A percentile compares a stretch with the other conserved stretches of the same genome.
phyloP scores from a whole-genome alignment of 2,113 vertebrate species.

The Panthera leo region DNA sequence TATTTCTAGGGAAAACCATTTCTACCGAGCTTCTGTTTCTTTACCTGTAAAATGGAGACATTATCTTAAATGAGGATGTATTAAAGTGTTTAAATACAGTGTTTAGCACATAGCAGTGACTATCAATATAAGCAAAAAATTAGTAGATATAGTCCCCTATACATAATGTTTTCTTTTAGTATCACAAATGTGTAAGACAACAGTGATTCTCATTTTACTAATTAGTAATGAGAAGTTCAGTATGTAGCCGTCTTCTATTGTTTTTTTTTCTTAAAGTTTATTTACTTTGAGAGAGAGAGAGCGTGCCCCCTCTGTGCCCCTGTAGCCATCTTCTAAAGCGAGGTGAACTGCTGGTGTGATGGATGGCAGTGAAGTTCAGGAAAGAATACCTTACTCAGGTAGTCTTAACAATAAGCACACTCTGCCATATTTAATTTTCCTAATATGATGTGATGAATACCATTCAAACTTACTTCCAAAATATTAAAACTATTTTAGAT shows the following conservation, averaged over 20 bases:
- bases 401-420: not conserved
- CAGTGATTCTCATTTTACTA: constrained; percentile 21
- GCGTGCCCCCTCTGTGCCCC: too few relatives aligned
- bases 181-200: not conserved
- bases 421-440: not conserved
- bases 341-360: not conserved
- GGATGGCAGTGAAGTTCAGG: not conserved
- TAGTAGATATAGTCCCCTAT: not conserved
- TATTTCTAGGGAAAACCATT: not conserved
- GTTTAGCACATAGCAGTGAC: not conserved
- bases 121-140: not conserved
- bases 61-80: not conserved
- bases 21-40: not conserved
- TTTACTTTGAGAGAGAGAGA: too few relatives aligned
- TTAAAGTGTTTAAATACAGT: not conserved
- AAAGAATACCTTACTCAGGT: not conserved
- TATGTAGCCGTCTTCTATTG: not conserved
- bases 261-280: too few relatives aligned
- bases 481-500: not conserved
- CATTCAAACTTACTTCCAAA: constrained; percentile 37
- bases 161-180: constrained; percentile 12
- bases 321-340: not conserved
- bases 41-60: not conserved
- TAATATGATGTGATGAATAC: not conserved
- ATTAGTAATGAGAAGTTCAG: not conserved